Base-by-base conservation (phyloP, 1,140 invertebrate species). In the Hyposmocoma kahamanoa region DNA sequence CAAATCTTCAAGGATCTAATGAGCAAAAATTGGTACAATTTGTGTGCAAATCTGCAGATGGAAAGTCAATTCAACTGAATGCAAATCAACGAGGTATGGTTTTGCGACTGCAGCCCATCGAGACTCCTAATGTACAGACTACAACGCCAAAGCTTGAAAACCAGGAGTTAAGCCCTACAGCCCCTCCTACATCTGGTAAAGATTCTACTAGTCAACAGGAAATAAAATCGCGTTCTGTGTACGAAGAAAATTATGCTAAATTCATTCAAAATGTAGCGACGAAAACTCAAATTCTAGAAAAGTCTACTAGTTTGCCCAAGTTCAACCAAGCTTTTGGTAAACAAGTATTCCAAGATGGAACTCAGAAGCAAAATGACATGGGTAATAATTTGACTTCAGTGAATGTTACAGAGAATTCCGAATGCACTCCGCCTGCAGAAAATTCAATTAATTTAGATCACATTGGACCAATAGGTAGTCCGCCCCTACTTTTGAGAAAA, bases 271-370 rank as follows among this genome's bases (percentile, higher is more conserved):
- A 73, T 43, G 67, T 66, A 19, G 79, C 72, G 41, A 77, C 56
- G 21, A 79, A 81, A 58, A 56, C 75, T 39, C 38, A 64, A 9
- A 46, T 55, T 32, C 26, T 61, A 8, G 81, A 86, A 61, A 77
- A 82, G 50, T 71, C 72, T 6, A 84, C 72, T 9, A 84, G 71
- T 42, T 72, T 94, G 50, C 93, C 93, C 2, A 93, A 94, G 73
- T 94, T 94, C 72, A 92, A 93, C 63, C 92, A 94, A 74, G 93
- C 91, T 2, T 94, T 94, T 69, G 91, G 92, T 4, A 93, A 93
- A 75, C 84, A 87, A 30, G 84, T 88, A 21, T 89, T 86, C 67
- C 87, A 90, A 74, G 86, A 87, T 30, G 78, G 70, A 3, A 77
- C 50, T 44, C 74, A 75, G 57, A 85, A 84, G 44, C 42, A 58